Evolutionary conservation across 1,140 invertebrate genomes (phyloP).

Genomic region (Bombyx mandarina): DNA sequence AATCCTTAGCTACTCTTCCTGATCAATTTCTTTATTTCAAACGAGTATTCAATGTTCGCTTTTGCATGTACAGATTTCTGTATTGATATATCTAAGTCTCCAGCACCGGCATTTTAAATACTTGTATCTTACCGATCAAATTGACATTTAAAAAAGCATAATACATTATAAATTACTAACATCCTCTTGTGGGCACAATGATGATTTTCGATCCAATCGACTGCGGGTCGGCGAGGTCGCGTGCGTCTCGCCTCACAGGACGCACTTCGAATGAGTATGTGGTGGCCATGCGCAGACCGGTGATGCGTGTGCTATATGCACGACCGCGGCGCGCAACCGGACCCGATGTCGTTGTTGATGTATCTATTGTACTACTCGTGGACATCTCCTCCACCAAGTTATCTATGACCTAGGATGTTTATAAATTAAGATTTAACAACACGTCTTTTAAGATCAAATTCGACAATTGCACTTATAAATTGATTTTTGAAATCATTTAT

Average conservation of each 20-base stretch:
- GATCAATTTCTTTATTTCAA: too few relatives aligned
- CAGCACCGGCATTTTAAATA: too few relatives aligned
- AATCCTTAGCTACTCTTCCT: too few relatives aligned
- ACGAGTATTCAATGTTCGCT: too few relatives aligned
- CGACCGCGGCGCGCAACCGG: slow-evolving; percentile 34
- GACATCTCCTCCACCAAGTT: slow-evolving; percentile 50
- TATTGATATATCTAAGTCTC: too few relatives aligned
- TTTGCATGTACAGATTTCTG: too few relatives aligned
- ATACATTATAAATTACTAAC: slow-evolving; percentile 70
- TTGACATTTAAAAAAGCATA: too few relatives aligned
- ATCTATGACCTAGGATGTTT: slow-evolving; percentile 53
- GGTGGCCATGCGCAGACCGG: slow-evolving; percentile 81
- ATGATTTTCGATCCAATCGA: slow-evolving; percentile 72
- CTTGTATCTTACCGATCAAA: too few relatives aligned
- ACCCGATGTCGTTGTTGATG: slow-evolving; percentile 27
- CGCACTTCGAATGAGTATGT: slow-evolving; percentile 83
- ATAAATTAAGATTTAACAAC: background rate
- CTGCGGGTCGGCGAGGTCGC: slow-evolving; percentile 52
- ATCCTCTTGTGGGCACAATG: slow-evolving; percentile 83
- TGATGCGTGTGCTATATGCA: slow-evolving; percentile 71
- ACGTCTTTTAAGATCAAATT: background rate
- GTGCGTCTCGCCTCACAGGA: slow-evolving; percentile 60
- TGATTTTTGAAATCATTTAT: too few relatives aligned
- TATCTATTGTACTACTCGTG: slow-evolving; percentile 17
- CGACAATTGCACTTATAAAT: background rate